phyloP scores from a whole-genome alignment of 2,888 invertebrate species.

The Octonoba sinensis region DNA sequence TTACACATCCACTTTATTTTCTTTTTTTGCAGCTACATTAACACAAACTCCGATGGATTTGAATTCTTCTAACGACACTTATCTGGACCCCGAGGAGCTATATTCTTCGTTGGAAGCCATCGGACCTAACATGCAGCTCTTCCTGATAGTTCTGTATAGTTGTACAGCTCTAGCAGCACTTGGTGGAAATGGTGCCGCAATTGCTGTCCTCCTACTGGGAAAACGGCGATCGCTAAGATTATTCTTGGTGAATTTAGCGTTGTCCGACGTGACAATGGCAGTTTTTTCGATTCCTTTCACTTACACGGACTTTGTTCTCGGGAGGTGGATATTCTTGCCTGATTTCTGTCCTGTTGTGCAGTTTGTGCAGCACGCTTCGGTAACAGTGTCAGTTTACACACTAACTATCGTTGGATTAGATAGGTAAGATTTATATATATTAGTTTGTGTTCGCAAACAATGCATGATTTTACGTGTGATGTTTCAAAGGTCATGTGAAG shows the following conservation, averaged over 20 bases:
- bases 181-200: constrained; percentile 73
- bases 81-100: constrained; percentile 35
- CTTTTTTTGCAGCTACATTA: too few species aligned
- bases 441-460: too few species aligned
- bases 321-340: constrained; percentile 73
- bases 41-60: background rate
- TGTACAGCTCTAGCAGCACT: constrained; percentile 73
- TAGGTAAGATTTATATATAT: constrained; percentile 68
- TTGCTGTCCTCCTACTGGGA: constrained; percentile 73
- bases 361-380: constrained; percentile 73
- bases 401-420: constrained; percentile 74
- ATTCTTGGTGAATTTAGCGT: constrained; percentile 86
- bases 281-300: constrained; percentile 92
- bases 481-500: too few species aligned
- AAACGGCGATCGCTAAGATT: constrained; percentile 69
- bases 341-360: constrained; percentile 73
- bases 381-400: constrained; percentile 73
- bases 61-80: constrained; percentile 15
- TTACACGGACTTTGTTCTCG: constrained; percentile 70
- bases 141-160: constrained; percentile 72
- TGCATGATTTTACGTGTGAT: too few species aligned
- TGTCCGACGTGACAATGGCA: constrained; percentile 91
- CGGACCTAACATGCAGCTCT: constrained; percentile 66
- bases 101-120: constrained; percentile 53
- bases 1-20: too few species aligned